Evolutionary conservation across 2,888 invertebrate species (phyloP).

Genomic region (Philonicus albiceps): DNA sequence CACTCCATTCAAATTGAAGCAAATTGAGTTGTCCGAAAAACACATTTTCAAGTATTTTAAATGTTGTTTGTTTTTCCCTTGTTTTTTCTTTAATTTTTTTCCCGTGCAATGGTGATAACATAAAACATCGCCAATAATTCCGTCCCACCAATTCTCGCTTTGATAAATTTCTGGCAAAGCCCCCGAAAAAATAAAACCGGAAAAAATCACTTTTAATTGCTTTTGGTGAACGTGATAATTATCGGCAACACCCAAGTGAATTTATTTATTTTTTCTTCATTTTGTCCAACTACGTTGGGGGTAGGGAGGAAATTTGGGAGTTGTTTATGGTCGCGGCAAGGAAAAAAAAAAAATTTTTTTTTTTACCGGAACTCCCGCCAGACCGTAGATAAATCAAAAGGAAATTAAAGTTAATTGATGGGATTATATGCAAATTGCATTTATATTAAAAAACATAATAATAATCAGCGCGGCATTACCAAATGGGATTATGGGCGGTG

Average conservation of each 20-base stretch:
- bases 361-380: neutral
- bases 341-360: neutral
- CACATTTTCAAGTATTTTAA: neutral
- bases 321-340: neutral
- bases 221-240: neutral
- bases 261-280: neutral
- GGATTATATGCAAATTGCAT: constrained; percentile 18
- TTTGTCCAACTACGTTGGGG: neutral
- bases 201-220: neutral
- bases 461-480: neutral
- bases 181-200: neutral
- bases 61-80: neutral
- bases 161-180: neutral
- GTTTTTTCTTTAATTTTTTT: neutral
- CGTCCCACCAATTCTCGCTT: neutral
- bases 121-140: neutral
- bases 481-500: neutral
- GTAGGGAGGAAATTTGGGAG: neutral
- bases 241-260: neutral
- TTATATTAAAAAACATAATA: neutral
- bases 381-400: neutral
- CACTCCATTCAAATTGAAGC: neutral
- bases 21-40: neutral
- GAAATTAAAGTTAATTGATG: constrained; percentile 13
- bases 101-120: neutral